Percentiles rank a stretch among this genome's conserved stretches.
Evolutionary conservation across 92 coral and sea anemone genomes (phyloP).

Genomic region (Palythoa heliodiscus): DNA sequence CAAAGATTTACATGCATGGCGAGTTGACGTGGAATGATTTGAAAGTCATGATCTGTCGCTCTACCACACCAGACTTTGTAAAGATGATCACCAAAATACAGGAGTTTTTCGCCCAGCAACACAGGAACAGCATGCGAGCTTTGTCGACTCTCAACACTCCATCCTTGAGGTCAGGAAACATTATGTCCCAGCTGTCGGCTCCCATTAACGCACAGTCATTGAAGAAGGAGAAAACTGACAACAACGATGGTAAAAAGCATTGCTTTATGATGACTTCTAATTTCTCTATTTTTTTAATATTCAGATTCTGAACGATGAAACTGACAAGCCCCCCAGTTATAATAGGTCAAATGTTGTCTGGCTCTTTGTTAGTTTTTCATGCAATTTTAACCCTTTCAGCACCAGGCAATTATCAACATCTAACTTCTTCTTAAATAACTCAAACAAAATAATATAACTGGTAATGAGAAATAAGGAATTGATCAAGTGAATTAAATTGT

Average conservation of each 20-base stretch:
- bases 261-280: background rate
- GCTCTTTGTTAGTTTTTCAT: too few species aligned
- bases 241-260: conserved; percentile 76
- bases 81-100: conserved; percentile 93
- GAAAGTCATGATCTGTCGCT: conserved; percentile 93
- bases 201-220: conserved; percentile 67
- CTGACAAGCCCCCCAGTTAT: too few species aligned
- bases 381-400: too few species aligned
- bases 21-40: conserved; percentile 96
- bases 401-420: too few species aligned
- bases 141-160: conserved; percentile 83
- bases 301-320: too few species aligned
- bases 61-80: conserved; percentile 94
- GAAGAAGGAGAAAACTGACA: conserved; percentile 62
- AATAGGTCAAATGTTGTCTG: too few species aligned
- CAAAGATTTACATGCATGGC: conserved; percentile 89
- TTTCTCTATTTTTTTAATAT: background rate
- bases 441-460: too few species aligned
- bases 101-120: conserved; percentile 89
- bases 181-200: conserved; percentile 77
- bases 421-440: too few species aligned
- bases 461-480: too few species aligned
- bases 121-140: conserved; percentile 90
- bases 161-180: conserved; percentile 62
- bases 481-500: too few species aligned